Evolutionary conservation across 2,888 invertebrate genomes (phyloP).

Genomic region (Sphaerophoria rueppellii): DNA sequence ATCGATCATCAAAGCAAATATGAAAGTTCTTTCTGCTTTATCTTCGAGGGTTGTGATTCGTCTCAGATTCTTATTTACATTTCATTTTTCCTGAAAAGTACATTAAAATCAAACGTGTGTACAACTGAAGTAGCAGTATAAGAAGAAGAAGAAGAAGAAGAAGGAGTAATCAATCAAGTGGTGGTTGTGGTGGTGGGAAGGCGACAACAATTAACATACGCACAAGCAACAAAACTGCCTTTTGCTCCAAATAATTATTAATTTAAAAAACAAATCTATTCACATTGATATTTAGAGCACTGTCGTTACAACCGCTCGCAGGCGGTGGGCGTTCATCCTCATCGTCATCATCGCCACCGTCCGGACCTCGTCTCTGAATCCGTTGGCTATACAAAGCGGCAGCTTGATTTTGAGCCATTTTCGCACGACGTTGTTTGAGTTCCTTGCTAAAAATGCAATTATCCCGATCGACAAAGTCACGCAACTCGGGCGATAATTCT

Average conservation of each 20-base stretch:
- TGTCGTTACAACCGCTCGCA: constrained; percentile 80
- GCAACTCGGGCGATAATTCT: constrained; percentile 79
- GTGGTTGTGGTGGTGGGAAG: constrained; percentile 41
- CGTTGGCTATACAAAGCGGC: constrained; percentile 70
- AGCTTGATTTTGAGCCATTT: constrained; percentile 73
- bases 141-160: constrained; percentile 3
- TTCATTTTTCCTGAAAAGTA: constrained; percentile 45
- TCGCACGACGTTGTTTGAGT: constrained; percentile 77
- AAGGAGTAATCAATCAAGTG: too few relatives aligned
- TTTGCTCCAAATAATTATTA: constrained; percentile 43
- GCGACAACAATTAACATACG: constrained; percentile 62
- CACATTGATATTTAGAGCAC: constrained; percentile 78
- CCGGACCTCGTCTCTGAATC: constrained; percentile 75
- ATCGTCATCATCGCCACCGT: constrained; percentile 77
- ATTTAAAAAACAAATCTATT: constrained; percentile 81
- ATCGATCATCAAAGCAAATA: too few relatives aligned
- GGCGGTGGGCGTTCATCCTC: constrained; percentile 81
- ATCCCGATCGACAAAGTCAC: constrained; percentile 80
- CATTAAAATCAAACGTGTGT: constrained; percentile 17
- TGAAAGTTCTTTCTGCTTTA: background rate
- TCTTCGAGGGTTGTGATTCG: constrained; percentile 25
- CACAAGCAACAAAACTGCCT: constrained; percentile 56
- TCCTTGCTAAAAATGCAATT: constrained; percentile 79
- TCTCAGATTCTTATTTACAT: constrained; percentile 49
- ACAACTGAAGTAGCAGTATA: constrained; percentile 51